Evolutionary conservation across 2,113 vertebrate species (phyloP).

Genomic region (Strigops habroptila): DNA sequence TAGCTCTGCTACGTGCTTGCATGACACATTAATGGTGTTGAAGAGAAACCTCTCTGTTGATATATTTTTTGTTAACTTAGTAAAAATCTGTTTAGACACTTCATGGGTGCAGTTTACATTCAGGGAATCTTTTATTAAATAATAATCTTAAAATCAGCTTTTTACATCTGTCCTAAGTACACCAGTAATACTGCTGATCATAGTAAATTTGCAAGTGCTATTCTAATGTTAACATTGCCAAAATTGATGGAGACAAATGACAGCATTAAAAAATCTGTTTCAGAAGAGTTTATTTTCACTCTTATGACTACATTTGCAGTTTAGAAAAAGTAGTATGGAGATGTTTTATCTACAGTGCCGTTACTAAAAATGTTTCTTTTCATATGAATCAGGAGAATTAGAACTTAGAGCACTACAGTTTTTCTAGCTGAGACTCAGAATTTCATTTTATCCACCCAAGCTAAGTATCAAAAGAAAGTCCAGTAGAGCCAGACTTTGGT

Average conservation of each 20-base stretch:
- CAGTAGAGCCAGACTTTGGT: slow-evolving; percentile 16
- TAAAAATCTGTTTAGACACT: not conserved
- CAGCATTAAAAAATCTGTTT: not conserved
- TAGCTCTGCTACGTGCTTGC: not conserved
- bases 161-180: not conserved
- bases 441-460: not conserved
- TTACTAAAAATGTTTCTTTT: not conserved
- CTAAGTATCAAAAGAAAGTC: not conserved
- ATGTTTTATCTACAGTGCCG: not conserved
- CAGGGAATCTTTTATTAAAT: not conserved
- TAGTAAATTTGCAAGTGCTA: not conserved
- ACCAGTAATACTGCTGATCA: not conserved
- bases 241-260: not conserved
- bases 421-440: slow-evolving; percentile 13
- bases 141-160: not conserved
- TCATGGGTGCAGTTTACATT: not conserved
- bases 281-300: not conserved
- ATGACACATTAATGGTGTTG: not conserved
- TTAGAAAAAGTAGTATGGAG: not conserved
- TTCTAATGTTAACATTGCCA: not conserved
- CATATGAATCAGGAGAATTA: not conserved
- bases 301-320: not conserved
- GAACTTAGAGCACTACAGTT: not conserved
- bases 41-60: not conserved
- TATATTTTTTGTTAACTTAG: not conserved